Percentiles rank a stretch among this genome's conserved stretches.
These are phyloP conservation scores for Caenorhabditis drosophilae DNA, from an alignment of 2,888 invertebrate genomes.

Conservation along the genomic window DNA sequence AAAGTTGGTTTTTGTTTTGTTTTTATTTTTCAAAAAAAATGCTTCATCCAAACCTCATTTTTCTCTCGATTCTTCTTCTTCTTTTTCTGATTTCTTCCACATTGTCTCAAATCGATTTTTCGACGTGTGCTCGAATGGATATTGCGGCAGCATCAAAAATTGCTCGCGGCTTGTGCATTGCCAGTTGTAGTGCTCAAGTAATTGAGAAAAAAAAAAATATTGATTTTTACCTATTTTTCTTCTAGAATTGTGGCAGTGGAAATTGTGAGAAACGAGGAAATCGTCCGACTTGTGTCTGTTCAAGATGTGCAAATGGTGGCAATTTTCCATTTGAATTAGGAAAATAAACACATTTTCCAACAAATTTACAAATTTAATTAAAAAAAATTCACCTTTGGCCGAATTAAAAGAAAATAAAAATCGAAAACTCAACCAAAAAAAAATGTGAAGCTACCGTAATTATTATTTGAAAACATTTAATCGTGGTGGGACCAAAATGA, in stretches of 20 bases:
- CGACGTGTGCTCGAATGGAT: conserved; percentile 31
- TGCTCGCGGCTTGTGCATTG: conserved; percentile 23
- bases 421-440: no score
- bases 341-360: neutral
- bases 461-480: no score
- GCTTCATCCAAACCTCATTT: conserved; percentile 4
- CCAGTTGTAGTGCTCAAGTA: conserved; percentile 26
- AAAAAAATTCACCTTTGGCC: no score
- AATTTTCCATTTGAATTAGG: neutral
- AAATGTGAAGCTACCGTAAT: no score
- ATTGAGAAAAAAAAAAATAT: neutral
- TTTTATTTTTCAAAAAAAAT: no score
- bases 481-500: no score
- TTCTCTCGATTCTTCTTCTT: no score
- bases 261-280: conserved; percentile 22
- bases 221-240: neutral
- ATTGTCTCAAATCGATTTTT: conserved; percentile 4
- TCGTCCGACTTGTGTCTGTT: conserved; percentile 31
- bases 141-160: conserved; percentile 16
- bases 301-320: conserved; percentile 28
- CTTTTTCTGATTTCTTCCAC: conserved; percentile 3
- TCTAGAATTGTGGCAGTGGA: conserved; percentile 37
- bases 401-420: no score
- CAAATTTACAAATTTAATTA: neutral
- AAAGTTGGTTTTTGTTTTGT: no score